Base-by-base conservation (phyloP, 2,797 vertebrate species). In the Microcaecilia unicolor region DNA sequence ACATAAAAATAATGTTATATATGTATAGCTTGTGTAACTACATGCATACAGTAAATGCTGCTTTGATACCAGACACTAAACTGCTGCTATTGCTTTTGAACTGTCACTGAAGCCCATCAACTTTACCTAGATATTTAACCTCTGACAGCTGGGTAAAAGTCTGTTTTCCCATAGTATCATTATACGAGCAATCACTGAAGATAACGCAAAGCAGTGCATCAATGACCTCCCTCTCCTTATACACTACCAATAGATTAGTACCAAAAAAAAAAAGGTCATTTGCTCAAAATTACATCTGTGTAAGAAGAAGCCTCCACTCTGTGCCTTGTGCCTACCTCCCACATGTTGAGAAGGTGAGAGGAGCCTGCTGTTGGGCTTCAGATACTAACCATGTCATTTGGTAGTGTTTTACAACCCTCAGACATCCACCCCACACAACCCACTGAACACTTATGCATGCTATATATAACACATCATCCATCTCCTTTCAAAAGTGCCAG, bases 101-200 rank as follows among this genome's bases (percentile, higher is more conserved):
- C 49, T 24, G 41, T 49, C 34, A 31, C 28, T 47, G 52, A 60
- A 12, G 37, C 28, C 25, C 32, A 22, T 44, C 43, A 8, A 31
- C 21, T 36, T 12, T 9, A 36, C 18, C 31, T 36, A 49, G 47
- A 49, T 3, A 51, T 21, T 37, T 48, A 9, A 14, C 8, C 55
- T 37, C 6, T 2, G 10, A n/a, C 3, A 9, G 5, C 28, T 38
- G 27, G 16, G 11, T 28, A 41, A 8, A 10, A 39, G 7, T 37
- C 26, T 1, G 0, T 4, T 0, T 16, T 6, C 4, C 2, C 14
- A 28, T 10, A 3, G 1, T 10, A 6, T 4, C 7, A 0, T 10
- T 20, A 34, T 14, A 3, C 15, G 11, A 11, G 27, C n/a, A 34
- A 29, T n/a, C n/a, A 47, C 2, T 4, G 15, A n/a, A 10, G 16